Conservation (phyloP, 2,888 invertebrate genomes). For the Hymenopus coronatus region DNA sequence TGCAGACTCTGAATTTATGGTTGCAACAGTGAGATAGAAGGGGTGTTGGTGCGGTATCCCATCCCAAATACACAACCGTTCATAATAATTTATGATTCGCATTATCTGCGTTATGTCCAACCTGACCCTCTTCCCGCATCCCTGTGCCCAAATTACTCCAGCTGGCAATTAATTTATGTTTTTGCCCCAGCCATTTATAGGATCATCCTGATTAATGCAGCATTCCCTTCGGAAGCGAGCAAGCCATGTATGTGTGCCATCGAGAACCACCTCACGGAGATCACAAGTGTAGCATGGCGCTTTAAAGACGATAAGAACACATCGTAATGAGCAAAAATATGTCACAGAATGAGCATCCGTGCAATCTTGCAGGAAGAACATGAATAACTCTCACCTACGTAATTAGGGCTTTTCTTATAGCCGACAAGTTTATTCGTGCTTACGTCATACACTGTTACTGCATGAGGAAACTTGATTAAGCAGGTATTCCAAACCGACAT, state of each 20-base stretch:
- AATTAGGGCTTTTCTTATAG: not conserved
- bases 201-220: conserved; percentile 8
- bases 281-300: not conserved
- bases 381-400: not conserved
- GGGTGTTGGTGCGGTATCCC: not conserved
- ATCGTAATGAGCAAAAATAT: not conserved
- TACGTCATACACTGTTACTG: no score
- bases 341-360: not conserved
- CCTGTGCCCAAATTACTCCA: not conserved
- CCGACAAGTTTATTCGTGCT: not conserved
- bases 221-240: not conserved
- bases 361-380: not conserved
- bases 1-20: not conserved
- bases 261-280: not conserved
- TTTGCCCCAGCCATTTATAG: conserved; percentile 4
- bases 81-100: conserved; percentile 3
- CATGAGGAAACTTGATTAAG: no score
- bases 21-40: not conserved
- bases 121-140: not conserved
- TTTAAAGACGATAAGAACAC: not conserved
- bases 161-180: conserved; percentile 8
- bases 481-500: no score
- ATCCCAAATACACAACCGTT: not conserved
- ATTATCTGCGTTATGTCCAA: not conserved
- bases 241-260: not conserved